Conservation (phyloP, 2,113 vertebrate species). For the Sigmodon hispidus region DNA sequence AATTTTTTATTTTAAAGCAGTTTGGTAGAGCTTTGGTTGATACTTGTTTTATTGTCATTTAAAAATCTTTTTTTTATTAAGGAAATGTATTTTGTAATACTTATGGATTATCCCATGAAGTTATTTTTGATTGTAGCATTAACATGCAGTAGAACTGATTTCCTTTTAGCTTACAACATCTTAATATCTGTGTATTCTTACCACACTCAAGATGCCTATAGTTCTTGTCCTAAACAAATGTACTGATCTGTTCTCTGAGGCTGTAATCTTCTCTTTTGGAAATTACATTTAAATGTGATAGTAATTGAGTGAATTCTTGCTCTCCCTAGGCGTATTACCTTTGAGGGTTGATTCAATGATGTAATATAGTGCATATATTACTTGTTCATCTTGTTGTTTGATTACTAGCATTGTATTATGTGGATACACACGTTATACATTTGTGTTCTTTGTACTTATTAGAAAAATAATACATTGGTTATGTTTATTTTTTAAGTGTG, state of each 20-base stretch:
- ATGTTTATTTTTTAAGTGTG: conserved; percentile 43
- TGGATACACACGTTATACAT: neutral
- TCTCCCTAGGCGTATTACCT: neutral
- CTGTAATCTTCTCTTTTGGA: conserved; percentile 37
- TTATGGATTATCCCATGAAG: neutral
- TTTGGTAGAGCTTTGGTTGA: conserved; percentile 30
- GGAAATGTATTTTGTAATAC: conserved; percentile 1
- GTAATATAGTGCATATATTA: neutral
- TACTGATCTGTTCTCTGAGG: neutral
- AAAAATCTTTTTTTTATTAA: neutral
- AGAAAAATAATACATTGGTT: neutral
- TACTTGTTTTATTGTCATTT: conserved; percentile 8
- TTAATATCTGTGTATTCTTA: neutral
- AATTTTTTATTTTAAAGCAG: conserved; percentile 9
- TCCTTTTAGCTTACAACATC: neutral
- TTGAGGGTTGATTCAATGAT: neutral
- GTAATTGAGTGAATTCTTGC: neutral
- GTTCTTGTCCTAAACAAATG: neutral
- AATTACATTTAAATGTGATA: neutral
- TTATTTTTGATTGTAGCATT: conserved; percentile 4
- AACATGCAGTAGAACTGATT: neutral
- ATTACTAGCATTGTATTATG: neutral
- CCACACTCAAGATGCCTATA: neutral
- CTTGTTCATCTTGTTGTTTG: neutral
- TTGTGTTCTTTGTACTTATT: neutral